Evolutionary conservation across 2,797 vertebrate genomes (phyloP).

Genomic region (Pygocentrus nattereri): DNA sequence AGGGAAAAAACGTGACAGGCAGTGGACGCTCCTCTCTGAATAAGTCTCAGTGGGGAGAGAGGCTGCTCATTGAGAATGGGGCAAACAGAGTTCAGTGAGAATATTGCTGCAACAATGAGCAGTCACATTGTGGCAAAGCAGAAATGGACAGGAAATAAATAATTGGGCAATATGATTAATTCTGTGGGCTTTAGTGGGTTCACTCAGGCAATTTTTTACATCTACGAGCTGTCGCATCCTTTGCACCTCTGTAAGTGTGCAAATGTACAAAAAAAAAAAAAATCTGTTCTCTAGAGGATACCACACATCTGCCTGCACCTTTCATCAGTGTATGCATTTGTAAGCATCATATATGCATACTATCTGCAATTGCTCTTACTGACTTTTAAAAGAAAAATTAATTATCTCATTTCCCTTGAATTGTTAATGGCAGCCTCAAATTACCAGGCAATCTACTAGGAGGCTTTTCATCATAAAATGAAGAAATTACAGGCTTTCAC

Average conservation of each 20-base stretch:
- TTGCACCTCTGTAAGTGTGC: background rate
- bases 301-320: background rate
- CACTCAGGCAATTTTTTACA: background rate
- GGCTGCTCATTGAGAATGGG: constrained; percentile 40
- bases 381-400: background rate
- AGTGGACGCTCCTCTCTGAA: constrained; percentile 39
- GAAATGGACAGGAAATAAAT: background rate
- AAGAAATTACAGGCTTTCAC: constrained; percentile 26
- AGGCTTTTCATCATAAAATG: constrained; percentile 22
- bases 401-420: background rate
- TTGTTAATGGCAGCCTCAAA: constrained; percentile 13
- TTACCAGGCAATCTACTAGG: background rate
- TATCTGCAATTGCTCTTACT: background rate
- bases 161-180: constrained; percentile 15
- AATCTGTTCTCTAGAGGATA: background rate
- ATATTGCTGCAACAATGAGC: constrained; percentile 27
- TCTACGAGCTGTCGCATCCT: background rate
- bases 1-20: constrained; percentile 58
- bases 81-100: constrained; percentile 22
- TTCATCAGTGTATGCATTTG: background rate
- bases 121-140: background rate
- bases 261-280: background rate
- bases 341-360: background rate
- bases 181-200: constrained; percentile 18
- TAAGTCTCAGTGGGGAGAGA: constrained; percentile 18